These are phyloP conservation scores for Sebastes baramenuke DNA, from an alignment of 2,797 vertebrate species.

Conservation along the genomic window DNA sequence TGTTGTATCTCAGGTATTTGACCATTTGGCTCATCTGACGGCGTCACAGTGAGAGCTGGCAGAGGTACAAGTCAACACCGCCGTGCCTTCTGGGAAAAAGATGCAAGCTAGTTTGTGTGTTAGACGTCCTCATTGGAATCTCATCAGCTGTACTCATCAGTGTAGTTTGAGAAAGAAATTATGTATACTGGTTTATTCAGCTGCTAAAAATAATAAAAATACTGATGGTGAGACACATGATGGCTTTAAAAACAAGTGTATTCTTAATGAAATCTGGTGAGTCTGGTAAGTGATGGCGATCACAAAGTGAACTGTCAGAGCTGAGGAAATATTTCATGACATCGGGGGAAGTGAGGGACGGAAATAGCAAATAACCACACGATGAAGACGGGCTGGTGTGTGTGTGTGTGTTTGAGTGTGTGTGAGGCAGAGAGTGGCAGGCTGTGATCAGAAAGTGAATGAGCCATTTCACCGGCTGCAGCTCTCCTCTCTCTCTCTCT, in stretches of 20 bases:
- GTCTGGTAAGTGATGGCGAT: slow-evolving; percentile 15
- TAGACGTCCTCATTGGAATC: slow-evolving; percentile 23
- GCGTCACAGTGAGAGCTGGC: slow-evolving; percentile 68
- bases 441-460: slow-evolving; percentile 83
- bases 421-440: slow-evolving; percentile 44
- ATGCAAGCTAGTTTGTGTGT: slow-evolving; percentile 9
- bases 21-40: slow-evolving; percentile 47
- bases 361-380: slow-evolving; percentile 49
- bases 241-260: background rate
- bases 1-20: slow-evolving; percentile 49
- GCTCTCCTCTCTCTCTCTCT: slow-evolving; percentile 1
- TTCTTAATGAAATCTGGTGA: slow-evolving; percentile 21
- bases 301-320: slow-evolving; percentile 52
- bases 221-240: background rate
- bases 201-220: background rate
- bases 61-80: slow-evolving; percentile 67
- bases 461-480: slow-evolving; percentile 76
- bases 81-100: slow-evolving; percentile 28
- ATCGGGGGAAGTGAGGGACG: slow-evolving; percentile 35
- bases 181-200: slow-evolving; percentile 17
- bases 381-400: slow-evolving; percentile 42
- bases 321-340: slow-evolving; percentile 56
- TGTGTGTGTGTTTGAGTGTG: slow-evolving; percentile 30
- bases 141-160: slow-evolving; percentile 52
- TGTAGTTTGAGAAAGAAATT: slow-evolving; percentile 58